Evolutionary conservation across 2,797 vertebrate species (phyloP), one percentile per base, ranked within the genome.

Genomic region (Kryptolebias ocellatus): DNA sequence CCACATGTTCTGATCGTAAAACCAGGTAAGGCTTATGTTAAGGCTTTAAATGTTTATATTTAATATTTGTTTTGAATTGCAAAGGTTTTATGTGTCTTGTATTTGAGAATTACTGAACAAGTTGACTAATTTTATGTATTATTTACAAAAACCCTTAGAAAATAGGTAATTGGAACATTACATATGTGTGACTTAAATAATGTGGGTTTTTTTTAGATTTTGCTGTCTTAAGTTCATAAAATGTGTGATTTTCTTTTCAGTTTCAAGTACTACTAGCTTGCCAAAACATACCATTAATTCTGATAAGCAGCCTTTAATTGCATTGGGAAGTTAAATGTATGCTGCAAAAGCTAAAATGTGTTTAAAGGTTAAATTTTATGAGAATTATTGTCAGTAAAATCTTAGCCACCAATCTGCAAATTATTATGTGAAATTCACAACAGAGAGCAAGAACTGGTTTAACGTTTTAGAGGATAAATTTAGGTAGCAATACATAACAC

Each of bases 1-100:
- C 2, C 0, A 12, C 0, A n/a, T 0, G 1, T 0, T 4, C 0
- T 0, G 0, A 0, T 83, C 0, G 0, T 0, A 0, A 53, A 18
- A 6, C 3, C 3, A 54, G 2, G 87, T 90, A 87, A 86, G 84
- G 46, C 45, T 16, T 1, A 37, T 44, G 9, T 14, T 65, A 58
- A 29, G 28, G 67, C 0, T 50, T 45, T 2, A 31, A 31, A 45
- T 10, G n/a, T 27, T 27, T 2, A 1, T 31, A 44, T 56, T 42
- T 42, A 28, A 2, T n/a, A 50, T 7, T 39, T 57, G 12, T 2
- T 29, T 49, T 0, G 20, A 56, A 10, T 28, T 18, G 11, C 5
- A 42, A 51, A 28, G 24, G 4, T 51, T 28, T 27, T 5, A 28
- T 66, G 4, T n/a, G 12, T 49, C 3, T 14, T 15, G 17, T 3